phyloP scores from a whole-genome alignment of 2,888 invertebrate genomes.

The Dendrolimus pini region DNA sequence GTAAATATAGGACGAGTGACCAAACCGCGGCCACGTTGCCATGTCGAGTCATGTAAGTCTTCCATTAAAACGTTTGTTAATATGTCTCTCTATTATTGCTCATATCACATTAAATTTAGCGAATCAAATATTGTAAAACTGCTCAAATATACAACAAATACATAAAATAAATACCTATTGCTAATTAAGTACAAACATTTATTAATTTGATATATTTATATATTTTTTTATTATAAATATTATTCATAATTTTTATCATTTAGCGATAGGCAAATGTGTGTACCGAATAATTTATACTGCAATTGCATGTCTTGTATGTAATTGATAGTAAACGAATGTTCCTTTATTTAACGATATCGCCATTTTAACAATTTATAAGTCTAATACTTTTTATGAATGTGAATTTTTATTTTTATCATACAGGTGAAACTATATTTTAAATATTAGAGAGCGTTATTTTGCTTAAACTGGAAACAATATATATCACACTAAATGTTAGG shows the following conservation, averaged over 20 bases:
- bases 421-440: neutral
- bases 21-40: neutral
- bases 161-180: slow-evolving; percentile 64
- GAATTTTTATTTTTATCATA: slow-evolving; percentile 11
- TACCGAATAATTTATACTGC: neutral
- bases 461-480: slow-evolving; percentile 43
- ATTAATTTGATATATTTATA: slow-evolving; percentile 28
- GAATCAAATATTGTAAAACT: slow-evolving; percentile 54
- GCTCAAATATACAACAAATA: slow-evolving; percentile 61
- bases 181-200: slow-evolving; percentile 72
- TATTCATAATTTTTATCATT: slow-evolving; percentile 10
- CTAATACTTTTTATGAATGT: slow-evolving; percentile 25
- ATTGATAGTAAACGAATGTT: slow-evolving; percentile 7
- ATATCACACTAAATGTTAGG: slow-evolving; percentile 66
- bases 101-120: slow-evolving; percentile 69
- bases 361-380: slow-evolving; percentile 13
- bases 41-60: slow-evolving; percentile 49
- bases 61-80: slow-evolving; percentile 37
- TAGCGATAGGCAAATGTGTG: neutral
- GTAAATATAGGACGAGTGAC: neutral
- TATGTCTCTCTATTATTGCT: slow-evolving; percentile 70
- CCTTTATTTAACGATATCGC: slow-evolving; percentile 13
- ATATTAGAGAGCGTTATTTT: slow-evolving; percentile 57
- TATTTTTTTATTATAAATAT: slow-evolving; percentile 32
- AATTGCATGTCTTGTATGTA: neutral